Conservation (phyloP, 2,888 invertebrate genomes). For the Rutpela maculata region DNA sequence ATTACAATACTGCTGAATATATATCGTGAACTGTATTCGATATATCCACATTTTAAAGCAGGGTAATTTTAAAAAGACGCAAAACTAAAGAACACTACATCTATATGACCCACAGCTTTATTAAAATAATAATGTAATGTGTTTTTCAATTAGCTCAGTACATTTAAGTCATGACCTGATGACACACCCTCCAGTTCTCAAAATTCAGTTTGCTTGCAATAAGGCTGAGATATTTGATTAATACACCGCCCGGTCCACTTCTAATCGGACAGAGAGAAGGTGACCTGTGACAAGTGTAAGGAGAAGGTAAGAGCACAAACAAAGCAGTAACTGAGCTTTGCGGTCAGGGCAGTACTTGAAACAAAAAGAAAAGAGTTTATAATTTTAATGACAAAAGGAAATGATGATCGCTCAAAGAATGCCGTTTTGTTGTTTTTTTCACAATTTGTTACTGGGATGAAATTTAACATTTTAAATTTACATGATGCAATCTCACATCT, state of each 20-base stretch:
- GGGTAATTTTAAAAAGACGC: no score
- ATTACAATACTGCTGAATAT: not conserved
- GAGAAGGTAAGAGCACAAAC: conserved; percentile 27
- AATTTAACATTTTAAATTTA: not conserved
- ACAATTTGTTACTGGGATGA: not conserved
- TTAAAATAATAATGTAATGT: not conserved
- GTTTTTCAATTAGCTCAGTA: conserved; percentile 2
- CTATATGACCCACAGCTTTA: conserved; percentile 31
- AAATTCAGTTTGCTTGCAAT: conserved; percentile 34
- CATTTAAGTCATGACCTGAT: not conserved
- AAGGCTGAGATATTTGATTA: conserved; percentile 20
- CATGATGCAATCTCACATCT: no score
- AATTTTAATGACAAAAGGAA: not conserved
- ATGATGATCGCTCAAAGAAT: not conserved
- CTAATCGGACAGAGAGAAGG: conserved; percentile 13
- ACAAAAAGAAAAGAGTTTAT: not conserved
- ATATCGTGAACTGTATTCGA: not conserved
- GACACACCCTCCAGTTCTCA: conserved; percentile 29
- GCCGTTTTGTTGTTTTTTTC: not conserved
- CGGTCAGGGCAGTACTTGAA: conserved; percentile 1
- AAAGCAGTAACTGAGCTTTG: conserved; percentile 8
- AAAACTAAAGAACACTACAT: no score
- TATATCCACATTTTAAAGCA: no score
- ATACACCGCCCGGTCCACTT: conserved; percentile 24
- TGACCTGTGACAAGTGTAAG: conserved; percentile 14